Base-by-base conservation (phyloP, 2,888 invertebrate genomes). In the Candidula unifasciata region DNA sequence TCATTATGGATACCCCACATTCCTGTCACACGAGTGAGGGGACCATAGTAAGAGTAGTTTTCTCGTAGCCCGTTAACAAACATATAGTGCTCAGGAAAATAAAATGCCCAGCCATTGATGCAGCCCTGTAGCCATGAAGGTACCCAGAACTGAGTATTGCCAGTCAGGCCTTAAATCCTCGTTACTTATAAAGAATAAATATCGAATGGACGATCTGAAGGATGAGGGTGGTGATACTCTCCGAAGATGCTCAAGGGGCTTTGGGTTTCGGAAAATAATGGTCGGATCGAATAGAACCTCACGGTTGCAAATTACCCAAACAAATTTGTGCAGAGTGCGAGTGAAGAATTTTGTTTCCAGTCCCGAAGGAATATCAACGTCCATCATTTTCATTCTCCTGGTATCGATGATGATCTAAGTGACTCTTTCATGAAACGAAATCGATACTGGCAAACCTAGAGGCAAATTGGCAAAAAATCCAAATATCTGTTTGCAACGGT, bases 1-100 rank as follows among this genome's bases (percentile, higher is more conserved):
- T 99, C 99, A 93, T 99, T 99, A 93, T 99, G 99, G 93, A 98
- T 99, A 0, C 99, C 99, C 44, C 99, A 99, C 94, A 99, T 99
- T 94, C 99, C 99, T 0, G 99, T 99, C 85, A 99, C 96, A 95
- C 96, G 96, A 94, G 99, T 99, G 27, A 99, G 95, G 0, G 97
- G 96, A 0, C 99, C 99, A 93, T 99, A 99, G 94, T 99, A 99
- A 0, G 98, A 98, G 92, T 99, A 99, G 0, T 99, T 99, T 94
- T n/a, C n/a, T 99, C 99, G 92, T 96, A 98, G 0, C 98, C 98
- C n/a, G 93, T 98, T 97, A 89, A 96, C 96, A 94, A 99, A 99
- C 97, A 99, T 98, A 94, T 99, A 99, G 94, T 99, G 99, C 92
- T 99, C 99, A 0, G 99, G n/a, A n/a, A 98, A 90, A 99, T 96